These are phyloP conservation scores for Metopolophium dirhodum DNA, from an alignment of 1,140 invertebrate species.

Conservation along the genomic window DNA sequence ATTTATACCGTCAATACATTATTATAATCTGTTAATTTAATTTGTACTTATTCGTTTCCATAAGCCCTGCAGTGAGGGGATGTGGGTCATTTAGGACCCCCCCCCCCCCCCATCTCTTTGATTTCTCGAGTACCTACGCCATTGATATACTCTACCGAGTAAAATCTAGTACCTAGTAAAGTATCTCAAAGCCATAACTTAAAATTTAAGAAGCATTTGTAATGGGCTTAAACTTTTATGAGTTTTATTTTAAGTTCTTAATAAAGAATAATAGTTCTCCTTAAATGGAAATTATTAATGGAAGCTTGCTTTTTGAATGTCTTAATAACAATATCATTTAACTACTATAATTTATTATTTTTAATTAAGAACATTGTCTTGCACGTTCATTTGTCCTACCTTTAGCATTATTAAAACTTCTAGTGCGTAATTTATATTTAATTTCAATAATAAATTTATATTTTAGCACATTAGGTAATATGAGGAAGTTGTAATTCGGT, in stretches of 20 bases:
- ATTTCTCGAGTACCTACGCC: neutral
- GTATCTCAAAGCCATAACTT: neutral
- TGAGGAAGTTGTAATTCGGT: neutral
- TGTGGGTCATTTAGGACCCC: neutral
- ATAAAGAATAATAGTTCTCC: slow-evolving; percentile 22
- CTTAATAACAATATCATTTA: slow-evolving; percentile 29
- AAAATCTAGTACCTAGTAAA: neutral
- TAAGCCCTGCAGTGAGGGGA: neutral
- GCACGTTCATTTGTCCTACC: neutral
- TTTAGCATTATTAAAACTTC: neutral
- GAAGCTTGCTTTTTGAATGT: neutral
- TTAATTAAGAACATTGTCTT: slow-evolving; percentile 30
- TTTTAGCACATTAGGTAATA: neutral
- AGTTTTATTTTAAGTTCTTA: slow-evolving; percentile 26
- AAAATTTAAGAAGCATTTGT: neutral
- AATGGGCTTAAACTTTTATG: slow-evolving; percentile 26
- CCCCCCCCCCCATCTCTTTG: neutral
- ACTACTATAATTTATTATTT: slow-evolving; percentile 29
- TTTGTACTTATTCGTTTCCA: neutral
- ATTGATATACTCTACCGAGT: neutral
- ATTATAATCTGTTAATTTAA: neutral
- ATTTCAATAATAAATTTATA: slow-evolving; percentile 3
- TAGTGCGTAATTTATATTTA: neutral
- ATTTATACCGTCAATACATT: neutral
- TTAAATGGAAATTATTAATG: neutral